Base-by-base conservation (phyloP, 2,888 invertebrate genomes). In the Didymodactylos carnosus region DNA sequence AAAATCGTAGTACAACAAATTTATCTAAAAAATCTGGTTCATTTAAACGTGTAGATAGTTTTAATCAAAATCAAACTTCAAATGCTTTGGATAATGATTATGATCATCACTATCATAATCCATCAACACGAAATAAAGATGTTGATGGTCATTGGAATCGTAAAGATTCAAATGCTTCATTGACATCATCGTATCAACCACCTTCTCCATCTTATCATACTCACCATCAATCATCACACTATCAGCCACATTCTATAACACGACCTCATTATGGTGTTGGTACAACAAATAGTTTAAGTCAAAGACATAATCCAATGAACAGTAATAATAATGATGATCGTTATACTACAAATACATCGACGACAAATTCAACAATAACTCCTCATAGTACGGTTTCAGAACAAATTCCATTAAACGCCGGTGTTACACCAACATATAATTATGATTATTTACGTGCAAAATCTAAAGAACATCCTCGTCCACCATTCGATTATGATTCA, bases 361-460 rank as follows among this genome's bases (percentile, higher is more conserved):
- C 62, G 27, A 8, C 51, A 51, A 25, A 23, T 5, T 13, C 51
- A 25, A 25, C 51, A 8, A 25, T 27, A 51, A 27, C 62, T 35
- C 8, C 35, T 10, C 16, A 14, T 25, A 27, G 27, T 29, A 29
- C 53, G 19, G 29, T 14, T 29, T 53, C 62, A 35, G n/a, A 62
- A 35, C n/a, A n/a, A n/a, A n/a, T n/a, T n/a, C n/a, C n/a, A n/a
- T n/a, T n/a, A n/a, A n/a, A n/a, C n/a, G n/a, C n/a, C n/a, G n/a
- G n/a, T n/a, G n/a, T n/a, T n/a, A n/a, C n/a, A n/a, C 35, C 62
- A 35, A 19, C 62, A 35, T 62, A 62, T 19, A 62, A 62, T 62
- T 62, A 62, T 62, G 62, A 62, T 35, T 62, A 62, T 62, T 62
- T 62, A 62, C 62, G 62, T 62, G 62, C 62, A 35, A 62, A 62